Base-by-base conservation (phyloP, 37 sponge, comb jelly and placozoan species). In the Oopsacas minuta region DNA sequence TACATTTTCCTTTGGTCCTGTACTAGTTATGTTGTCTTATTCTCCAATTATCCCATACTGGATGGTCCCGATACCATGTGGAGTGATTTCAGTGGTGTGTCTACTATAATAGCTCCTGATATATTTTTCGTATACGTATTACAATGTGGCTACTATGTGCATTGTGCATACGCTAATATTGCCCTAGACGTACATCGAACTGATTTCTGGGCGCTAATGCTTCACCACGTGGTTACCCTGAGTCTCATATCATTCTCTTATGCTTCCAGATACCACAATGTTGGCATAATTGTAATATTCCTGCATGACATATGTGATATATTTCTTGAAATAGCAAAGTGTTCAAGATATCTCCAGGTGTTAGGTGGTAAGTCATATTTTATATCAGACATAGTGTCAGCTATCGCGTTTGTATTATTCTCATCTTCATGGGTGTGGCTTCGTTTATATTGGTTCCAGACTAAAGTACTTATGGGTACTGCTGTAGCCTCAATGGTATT, bases 381-480 rank as follows among this genome's bases (percentile, higher is more conserved):
- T 0, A 36, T 52, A 3, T 83, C 87, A 34, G 90, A 90, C 12
- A 12, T 83, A 0, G 20, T 83, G 28, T 86, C 91, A 20, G 88
- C 88, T 38, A 28, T 88, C 30, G 34, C 49, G 39, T 94, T 94
- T 85, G 86, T 52, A 17, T 39, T 90, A 25, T 94, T 94, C 83
- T 84, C 91, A 10, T 30, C 87, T 52, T 84, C 87, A 86, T 90
- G 90, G 86, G 37, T 94, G 23, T 42, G 88, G 52, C 90, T 88
- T 28, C 82, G 94, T 23, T 86, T 94, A 37, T 94, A 94, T 89
- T 94, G 92, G 92, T 92, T 69, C 81, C 92, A 89, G 0, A 90
- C 86, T 0, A 94, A 94, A 37, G 90, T 86, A 12, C 52, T 91
- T 36, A 88, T 91, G 53, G 88, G 92, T 0, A 35, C 92, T 30